Percentiles rank a stretch among this genome's conserved stretches.
Conservation (phyloP, 35 echinoderm and acorn worm species). For the Apostichopus japonicus region DNA sequence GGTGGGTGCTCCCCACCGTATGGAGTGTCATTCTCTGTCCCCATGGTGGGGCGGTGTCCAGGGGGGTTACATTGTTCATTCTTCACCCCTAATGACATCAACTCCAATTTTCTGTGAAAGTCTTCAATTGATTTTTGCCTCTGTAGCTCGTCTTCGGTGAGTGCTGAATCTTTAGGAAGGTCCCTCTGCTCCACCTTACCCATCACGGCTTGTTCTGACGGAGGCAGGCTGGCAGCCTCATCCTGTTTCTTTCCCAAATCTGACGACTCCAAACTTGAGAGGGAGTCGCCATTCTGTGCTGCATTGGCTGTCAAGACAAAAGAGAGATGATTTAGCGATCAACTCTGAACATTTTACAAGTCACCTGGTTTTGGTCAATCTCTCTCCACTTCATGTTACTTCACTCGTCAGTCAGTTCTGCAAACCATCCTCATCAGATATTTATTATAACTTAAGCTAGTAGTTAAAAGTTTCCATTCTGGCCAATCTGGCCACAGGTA, state of each 20-base stretch:
- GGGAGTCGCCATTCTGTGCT: not conserved
- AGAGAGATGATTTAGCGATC: no score
- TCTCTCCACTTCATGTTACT: no score
- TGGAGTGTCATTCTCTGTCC: not conserved
- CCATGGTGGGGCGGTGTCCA: not conserved
- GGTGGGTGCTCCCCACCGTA: not conserved
- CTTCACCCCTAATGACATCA: not conserved
- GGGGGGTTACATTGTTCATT: not conserved
- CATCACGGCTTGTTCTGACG: not conserved
- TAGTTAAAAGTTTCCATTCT: no score
- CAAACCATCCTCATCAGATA: no score
- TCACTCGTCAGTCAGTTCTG: no score
- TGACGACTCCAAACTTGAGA: not conserved
- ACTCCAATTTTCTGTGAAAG: not conserved
- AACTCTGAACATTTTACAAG: no score
- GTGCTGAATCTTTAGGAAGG: not conserved
- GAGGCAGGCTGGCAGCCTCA: not conserved
- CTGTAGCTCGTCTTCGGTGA: not conserved
- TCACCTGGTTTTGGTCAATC: no score
- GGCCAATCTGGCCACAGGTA: no score
- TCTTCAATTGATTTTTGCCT: not conserved
- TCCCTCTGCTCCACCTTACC: not conserved
- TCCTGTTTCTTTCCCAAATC: not conserved
- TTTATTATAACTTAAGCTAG: no score
- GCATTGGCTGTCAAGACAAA: not conserved